A percentile compares a stretch with the other conserved stretches of the same genome.
Evolutionary conservation across 1,140 invertebrate genomes (phyloP).

Genomic region (Drosophila kepulauana): DNA sequence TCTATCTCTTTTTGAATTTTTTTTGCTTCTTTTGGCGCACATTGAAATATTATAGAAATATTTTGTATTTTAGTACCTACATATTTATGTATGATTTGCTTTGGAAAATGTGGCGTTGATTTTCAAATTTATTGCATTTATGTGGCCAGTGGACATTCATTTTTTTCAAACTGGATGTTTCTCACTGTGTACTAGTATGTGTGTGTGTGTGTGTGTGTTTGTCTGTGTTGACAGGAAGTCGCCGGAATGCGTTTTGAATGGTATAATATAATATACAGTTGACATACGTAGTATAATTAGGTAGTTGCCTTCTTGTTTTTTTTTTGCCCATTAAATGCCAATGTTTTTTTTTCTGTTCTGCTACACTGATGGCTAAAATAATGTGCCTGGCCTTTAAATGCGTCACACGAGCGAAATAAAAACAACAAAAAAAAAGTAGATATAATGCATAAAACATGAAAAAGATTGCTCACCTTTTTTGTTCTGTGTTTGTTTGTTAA

Average conservation of each 20-base stretch:
- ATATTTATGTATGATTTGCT: slow-evolving; percentile 35
- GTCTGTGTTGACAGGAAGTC: slow-evolving; percentile 76
- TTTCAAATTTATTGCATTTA: slow-evolving; percentile 80
- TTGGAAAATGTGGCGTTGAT: slow-evolving; percentile 66
- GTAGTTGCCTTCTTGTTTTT: slow-evolving; percentile 28
- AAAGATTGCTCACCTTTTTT: slow-evolving; percentile 56
- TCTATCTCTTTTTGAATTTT: slow-evolving; percentile 7
- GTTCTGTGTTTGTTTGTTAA: not conserved
- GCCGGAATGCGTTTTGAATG: slow-evolving; percentile 65
- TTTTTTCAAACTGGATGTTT: slow-evolving; percentile 18
- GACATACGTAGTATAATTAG: slow-evolving; percentile 49
- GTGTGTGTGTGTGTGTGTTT: slow-evolving; percentile 11
- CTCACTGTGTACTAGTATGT: slow-evolving; percentile 3
- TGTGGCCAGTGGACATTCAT: slow-evolving; percentile 61
- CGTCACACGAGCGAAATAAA: slow-evolving; percentile 13
- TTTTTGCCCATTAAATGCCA: slow-evolving; percentile 21
- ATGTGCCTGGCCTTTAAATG: slow-evolving; percentile 1
- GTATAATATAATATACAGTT: slow-evolving; percentile 51
- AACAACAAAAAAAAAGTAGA: slow-evolving; percentile 1
- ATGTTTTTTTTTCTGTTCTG: slow-evolving; percentile 24
- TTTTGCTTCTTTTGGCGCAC: not conserved
- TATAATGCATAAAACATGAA: not conserved
- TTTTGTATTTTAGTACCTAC: slow-evolving; percentile 23
- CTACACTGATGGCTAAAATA: slow-evolving; percentile 32
- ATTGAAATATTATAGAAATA: slow-evolving; percentile 17